These are phyloP conservation scores for Potorous gilbertii DNA, from an alignment of 2,797 vertebrate genomes.

Conservation along the genomic window DNA sequence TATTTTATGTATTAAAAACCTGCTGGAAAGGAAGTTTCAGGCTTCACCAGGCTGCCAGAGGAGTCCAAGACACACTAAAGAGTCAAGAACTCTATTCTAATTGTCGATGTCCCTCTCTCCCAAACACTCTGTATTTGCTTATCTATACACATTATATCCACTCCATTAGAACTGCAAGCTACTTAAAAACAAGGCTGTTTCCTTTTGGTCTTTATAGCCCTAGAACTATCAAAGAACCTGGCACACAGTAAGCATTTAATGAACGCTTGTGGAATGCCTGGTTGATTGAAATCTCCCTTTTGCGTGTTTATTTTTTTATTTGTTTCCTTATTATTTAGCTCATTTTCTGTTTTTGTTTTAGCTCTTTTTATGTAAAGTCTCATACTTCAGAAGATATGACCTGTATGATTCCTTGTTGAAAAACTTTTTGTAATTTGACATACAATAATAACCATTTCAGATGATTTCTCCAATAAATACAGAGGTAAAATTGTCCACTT, in stretches of 20 bases:
- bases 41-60: background rate
- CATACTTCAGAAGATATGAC: background rate
- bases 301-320: background rate
- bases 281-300: background rate
- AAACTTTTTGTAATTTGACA: slow-evolving; percentile 41
- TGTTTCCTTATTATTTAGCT: slow-evolving; percentile 33
- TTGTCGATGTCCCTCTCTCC: background rate
- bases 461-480: slow-evolving; percentile 9
- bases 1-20: background rate
- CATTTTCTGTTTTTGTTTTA: slow-evolving; percentile 36
- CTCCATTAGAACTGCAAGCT: background rate
- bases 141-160: background rate
- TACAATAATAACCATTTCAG: slow-evolving; percentile 20
- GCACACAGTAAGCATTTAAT: background rate
- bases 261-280: background rate
- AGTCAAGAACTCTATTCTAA: background rate
- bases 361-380: background rate
- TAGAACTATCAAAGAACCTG: background rate
- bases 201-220: background rate
- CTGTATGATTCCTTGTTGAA: slow-evolving; percentile 55
- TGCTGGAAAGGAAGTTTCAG: background rate
- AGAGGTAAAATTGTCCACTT: slow-evolving; percentile 42
- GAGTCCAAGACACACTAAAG: background rate
- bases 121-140: background rate
- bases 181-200: background rate